Conservation (phyloP, 2,888 invertebrate species). For the Nephrotoma appendiculata region DNA sequence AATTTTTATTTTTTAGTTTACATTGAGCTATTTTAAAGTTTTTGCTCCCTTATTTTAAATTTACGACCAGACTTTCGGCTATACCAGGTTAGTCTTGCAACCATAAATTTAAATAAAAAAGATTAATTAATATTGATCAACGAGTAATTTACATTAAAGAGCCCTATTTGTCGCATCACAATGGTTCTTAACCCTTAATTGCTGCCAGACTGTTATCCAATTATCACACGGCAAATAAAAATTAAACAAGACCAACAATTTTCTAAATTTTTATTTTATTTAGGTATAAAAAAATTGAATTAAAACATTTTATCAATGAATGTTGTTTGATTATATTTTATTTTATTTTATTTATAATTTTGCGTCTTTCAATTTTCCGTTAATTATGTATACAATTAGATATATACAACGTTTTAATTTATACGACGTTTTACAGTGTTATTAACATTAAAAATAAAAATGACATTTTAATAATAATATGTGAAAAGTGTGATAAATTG, state of each 20-base stretch:
- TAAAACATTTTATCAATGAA: background rate
- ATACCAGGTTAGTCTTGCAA: no score
- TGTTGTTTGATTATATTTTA: background rate
- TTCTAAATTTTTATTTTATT: background rate
- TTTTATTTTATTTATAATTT: background rate
- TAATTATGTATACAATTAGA: background rate
- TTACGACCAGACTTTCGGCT: no score
- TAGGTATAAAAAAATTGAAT: slow-evolving; percentile 11
- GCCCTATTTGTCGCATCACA: no score
- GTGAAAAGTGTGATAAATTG: background rate
- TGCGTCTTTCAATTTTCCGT: background rate
- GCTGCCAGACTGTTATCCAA: no score
- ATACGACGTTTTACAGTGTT: background rate
- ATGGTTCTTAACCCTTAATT: no score
- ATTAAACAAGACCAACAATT: background rate
- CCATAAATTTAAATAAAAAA: no score
- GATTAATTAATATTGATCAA: no score
- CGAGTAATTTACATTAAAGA: no score
- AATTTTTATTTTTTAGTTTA: no score
- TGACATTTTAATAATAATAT: background rate
- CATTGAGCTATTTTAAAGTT: no score
- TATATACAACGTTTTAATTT: background rate
- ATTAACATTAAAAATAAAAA: background rate
- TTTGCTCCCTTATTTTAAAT: no score
- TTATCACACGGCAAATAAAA: background rate